These are phyloP conservation scores for Tetropium fuscum DNA, from an alignment of 2,888 invertebrate species.

Conservation along the genomic window DNA sequence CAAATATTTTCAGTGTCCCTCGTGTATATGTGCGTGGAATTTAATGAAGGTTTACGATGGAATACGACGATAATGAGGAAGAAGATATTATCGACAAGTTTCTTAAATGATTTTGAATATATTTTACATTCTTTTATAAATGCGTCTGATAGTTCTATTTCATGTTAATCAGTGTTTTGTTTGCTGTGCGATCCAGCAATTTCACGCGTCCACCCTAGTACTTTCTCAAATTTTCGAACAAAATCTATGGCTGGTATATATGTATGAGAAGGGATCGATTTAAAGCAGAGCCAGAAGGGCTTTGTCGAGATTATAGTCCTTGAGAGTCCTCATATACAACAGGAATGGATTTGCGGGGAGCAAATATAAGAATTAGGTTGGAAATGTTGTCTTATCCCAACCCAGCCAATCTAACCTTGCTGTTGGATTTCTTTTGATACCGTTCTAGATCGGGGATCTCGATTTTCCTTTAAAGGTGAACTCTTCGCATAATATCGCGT, in stretches of 20 bases:
- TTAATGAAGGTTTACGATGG: too few species aligned
- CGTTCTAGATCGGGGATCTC: too few species aligned
- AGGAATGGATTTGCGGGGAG: slow-evolving; percentile 2
- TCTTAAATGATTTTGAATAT: too few species aligned
- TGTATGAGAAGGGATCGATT: slow-evolving; percentile 23
- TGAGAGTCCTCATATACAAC: slow-evolving; percentile 4
- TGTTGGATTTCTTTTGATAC: background rate
- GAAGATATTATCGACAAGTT: too few species aligned
- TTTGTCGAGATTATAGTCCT: slow-evolving; percentile 8
- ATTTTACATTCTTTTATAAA: too few species aligned
- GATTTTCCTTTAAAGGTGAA: too few species aligned
- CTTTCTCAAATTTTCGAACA: slow-evolving; percentile 12
- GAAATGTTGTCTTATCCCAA: background rate
- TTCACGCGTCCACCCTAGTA: background rate
- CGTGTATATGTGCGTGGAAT: too few species aligned
- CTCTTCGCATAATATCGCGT: too few species aligned
- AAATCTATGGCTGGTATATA: slow-evolving; percentile 23
- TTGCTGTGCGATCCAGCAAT: background rate
- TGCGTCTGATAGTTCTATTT: background rate
- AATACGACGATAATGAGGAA: too few species aligned
- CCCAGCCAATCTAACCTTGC: background rate
- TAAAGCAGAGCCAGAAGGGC: slow-evolving; percentile 5
- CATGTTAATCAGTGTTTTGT: background rate
- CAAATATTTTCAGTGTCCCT: too few species aligned
- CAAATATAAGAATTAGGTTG: slow-evolving; percentile 19